Evolutionary conservation across 2,888 invertebrate genomes (phyloP).

Genomic region (Dryocosmus kuriphilus): DNA sequence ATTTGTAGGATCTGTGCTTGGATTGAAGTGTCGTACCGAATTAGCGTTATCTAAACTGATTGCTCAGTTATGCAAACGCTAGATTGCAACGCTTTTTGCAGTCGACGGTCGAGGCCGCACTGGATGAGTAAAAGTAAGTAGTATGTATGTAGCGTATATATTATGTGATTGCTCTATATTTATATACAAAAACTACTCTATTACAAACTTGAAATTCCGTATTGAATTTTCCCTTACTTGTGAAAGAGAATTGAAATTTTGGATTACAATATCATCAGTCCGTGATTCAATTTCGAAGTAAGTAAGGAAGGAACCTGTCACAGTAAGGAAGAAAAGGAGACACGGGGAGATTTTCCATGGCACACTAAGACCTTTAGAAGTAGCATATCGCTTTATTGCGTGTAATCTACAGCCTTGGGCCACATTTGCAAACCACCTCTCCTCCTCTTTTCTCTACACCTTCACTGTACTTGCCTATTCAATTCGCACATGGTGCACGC

Average conservation of each 20-base stretch:
- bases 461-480: slow-evolving; percentile 32
- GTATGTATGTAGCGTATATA: no score
- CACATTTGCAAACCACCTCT: slow-evolving; percentile 65
- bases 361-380: slow-evolving; percentile 46
- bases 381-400: slow-evolving; percentile 63
- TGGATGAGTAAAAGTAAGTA: background rate
- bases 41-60: slow-evolving; percentile 19
- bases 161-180: no score
- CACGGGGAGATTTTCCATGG: slow-evolving; percentile 49
- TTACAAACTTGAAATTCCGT: no score
- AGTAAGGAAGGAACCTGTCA: background rate
- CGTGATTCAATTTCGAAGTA: background rate
- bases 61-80: slow-evolving; percentile 26
- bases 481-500: slow-evolving; percentile 42
- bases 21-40: slow-evolving; percentile 2
- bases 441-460: slow-evolving; percentile 13
- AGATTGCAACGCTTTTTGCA: slow-evolving; percentile 6
- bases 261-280: background rate
- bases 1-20: slow-evolving; percentile 14
- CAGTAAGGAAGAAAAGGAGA: slow-evolving; percentile 35
- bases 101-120: background rate
- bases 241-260: background rate
- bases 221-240: no score
- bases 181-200: no score
- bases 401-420: slow-evolving; percentile 69